Base-by-base conservation (phyloP, 2,888 invertebrate genomes). In the Synergus laeviventris region DNA sequence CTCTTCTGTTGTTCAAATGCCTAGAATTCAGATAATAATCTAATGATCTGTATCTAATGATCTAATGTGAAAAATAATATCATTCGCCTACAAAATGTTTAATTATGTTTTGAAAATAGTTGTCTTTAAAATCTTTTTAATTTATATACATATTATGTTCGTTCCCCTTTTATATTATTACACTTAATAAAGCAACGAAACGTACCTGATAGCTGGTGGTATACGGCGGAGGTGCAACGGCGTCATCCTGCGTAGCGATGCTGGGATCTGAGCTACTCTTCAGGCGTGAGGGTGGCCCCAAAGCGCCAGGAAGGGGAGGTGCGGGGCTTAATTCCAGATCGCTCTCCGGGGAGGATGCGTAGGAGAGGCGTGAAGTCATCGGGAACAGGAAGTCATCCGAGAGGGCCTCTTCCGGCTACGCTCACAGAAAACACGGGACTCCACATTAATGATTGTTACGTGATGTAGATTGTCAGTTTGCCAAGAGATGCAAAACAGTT, bases 381-480 rank as follows among this genome's bases (percentile, higher is more conserved):
- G 98, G 98, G 94, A 99, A 99, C 91, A 99, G 95, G 95, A 98
- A 98, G 94, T 99, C 98, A 92, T 99, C 99, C 88, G 98, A 97
- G 91, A 98, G 94, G 91, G 97, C 97, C 92, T 98, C 98, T 91
- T 97, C 97, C 91, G 98, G 97, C 98, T 98, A 93, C 91, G 92
- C 83, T 85, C 86, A 83, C 84, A 86, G 84, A 86, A 85, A 87
- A 89, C 86, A 89, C 83, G 85, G 85, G 87, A 89, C 87, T 86
- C 84, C 85, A 89, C 85, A 81, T 88, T 87, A 87, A 70, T 70
- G 70, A 70, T 49, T 70, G 70, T 70, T 70, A 70, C 70, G 70
- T 70, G 70, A 70, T 70, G 45, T 70, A 70, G 70, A 70, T 70
- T 70, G 70, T 70, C 70, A 70, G 70, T 70, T 70, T 70, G 70